These are phyloP conservation scores for Rhyacophila evoluta DNA, from an alignment of 2,888 invertebrate species.

Conservation along the genomic window DNA sequence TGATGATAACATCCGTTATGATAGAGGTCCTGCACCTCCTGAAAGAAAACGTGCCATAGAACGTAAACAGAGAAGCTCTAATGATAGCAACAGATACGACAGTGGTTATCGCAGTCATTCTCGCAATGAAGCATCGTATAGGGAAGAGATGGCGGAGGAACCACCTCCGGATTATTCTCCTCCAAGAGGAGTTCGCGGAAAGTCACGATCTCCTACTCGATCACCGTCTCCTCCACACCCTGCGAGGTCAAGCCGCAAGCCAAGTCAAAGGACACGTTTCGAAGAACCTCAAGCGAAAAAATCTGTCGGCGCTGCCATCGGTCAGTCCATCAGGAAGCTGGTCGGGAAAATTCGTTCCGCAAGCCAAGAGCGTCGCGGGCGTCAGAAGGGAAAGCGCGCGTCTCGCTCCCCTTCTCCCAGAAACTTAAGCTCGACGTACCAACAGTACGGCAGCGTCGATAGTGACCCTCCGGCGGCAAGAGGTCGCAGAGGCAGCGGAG, in stretches of 20 bases:
- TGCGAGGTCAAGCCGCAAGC: slow-evolving; percentile 67
- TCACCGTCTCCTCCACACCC: slow-evolving; percentile 62
- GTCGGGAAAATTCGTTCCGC: slow-evolving; percentile 83
- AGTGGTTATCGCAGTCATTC: slow-evolving; percentile 72
- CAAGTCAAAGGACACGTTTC: slow-evolving; percentile 80
- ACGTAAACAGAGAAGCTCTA: slow-evolving; percentile 68
- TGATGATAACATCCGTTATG: slow-evolving; percentile 63
- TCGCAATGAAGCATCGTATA: slow-evolving; percentile 68
- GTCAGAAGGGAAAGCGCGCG: slow-evolving; percentile 72
- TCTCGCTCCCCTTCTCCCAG: slow-evolving; percentile 72
- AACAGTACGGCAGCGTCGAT: slow-evolving; percentile 66
- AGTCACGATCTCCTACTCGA: slow-evolving; percentile 61
- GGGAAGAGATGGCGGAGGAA: slow-evolving; percentile 68
- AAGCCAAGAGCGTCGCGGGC: slow-evolving; percentile 72
- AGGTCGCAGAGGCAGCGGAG: slow-evolving; percentile 53
- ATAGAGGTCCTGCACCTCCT: slow-evolving; percentile 73
- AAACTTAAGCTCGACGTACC: slow-evolving; percentile 68
- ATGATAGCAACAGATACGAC: slow-evolving; percentile 68
- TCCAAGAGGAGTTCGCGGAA: slow-evolving; percentile 65
- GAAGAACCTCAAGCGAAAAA: slow-evolving; percentile 61
- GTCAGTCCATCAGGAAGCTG: slow-evolving; percentile 84
- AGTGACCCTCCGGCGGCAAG: slow-evolving; percentile 60
- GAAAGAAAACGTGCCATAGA: slow-evolving; percentile 74
- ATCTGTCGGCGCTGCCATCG: slow-evolving; percentile 75
- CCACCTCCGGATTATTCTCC: slow-evolving; percentile 82